Base-by-base conservation (phyloP, 2,888 invertebrate genomes). In the Anthophora plumipes region DNA sequence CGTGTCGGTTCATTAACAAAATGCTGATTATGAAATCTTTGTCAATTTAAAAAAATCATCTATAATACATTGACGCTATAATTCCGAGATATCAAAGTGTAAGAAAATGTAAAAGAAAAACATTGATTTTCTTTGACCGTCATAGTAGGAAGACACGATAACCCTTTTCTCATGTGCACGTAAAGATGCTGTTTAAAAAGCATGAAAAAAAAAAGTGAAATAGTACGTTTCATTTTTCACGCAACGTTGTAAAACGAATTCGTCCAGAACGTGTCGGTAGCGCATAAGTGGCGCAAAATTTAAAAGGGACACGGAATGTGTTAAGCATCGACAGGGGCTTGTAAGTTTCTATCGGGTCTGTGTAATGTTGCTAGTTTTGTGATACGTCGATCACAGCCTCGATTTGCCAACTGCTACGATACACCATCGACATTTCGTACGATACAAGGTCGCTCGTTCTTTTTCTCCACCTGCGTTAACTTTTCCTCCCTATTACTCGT, bases 371-470 rank as follows among this genome's bases (percentile, higher is more conserved):
- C 52, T n/a, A 39, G 52, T 39, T 12, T 39, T 39, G 12, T 39
- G 66, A 25, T 22, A 67, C 52, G 12, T 39, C 66, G 17, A 39
- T 54, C 31, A 7, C 39, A 41, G 39, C 14, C n/a, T 12, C 68
- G 37, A 66, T 59, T 63, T 41, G n/a, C 55, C 69, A 46, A 48
- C 55, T 63, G 68, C 41, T 31, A 31, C 31, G 54, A 37, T 71
- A 80, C 64, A 57, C 48, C 22, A 80, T 61, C 52, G 70, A 69
- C 54, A 31, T 63, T 71, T 66, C 52, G 31, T 48, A 22, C 48
- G 39, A 25, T 43, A 37, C 63, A 67, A 46, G 59, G 17, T 41
- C 25, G 4, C 17, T 8, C 17, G 8, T 43, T 22, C 48, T 48
- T 75, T 57, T 31, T 9, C n/a, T 37, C 6, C 17, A 22, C n/a